These are phyloP conservation scores for Allacma fusca DNA, from an alignment of 2,888 invertebrate species.

Conservation along the genomic window DNA sequence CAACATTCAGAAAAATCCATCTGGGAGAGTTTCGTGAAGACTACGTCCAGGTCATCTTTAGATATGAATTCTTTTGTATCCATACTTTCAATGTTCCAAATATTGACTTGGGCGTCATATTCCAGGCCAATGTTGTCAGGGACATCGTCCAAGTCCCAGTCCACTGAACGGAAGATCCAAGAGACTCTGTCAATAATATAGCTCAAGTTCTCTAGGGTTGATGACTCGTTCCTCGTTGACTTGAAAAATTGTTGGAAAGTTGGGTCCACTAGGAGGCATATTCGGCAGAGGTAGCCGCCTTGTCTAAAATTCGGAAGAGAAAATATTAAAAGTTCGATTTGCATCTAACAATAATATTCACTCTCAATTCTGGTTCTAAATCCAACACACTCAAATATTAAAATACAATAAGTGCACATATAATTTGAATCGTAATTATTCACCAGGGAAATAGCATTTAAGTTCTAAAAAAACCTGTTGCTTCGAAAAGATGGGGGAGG, in stretches of 20 bases:
- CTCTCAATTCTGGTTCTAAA: too few species aligned
- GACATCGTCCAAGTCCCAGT: constrained; percentile 51
- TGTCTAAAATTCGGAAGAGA: constrained; percentile 44
- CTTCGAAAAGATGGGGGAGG: constrained; percentile 56
- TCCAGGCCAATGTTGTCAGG: constrained; percentile 58
- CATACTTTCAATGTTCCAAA: not conserved
- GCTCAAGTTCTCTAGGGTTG: constrained; percentile 36
- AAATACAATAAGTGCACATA: too few species aligned
- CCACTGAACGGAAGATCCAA: constrained; percentile 58
- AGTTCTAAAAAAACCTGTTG: constrained; percentile 37
- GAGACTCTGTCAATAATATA: constrained; percentile 55
- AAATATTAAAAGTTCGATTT: too few species aligned
- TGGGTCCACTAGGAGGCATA: constrained; percentile 54
- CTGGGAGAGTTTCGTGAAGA: constrained; percentile 48
- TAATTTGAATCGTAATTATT: too few species aligned
- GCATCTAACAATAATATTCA: too few species aligned
- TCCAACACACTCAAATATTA: too few species aligned
- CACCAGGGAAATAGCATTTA: too few species aligned
- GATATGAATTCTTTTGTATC: constrained; percentile 43
- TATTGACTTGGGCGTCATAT: constrained; percentile 46
- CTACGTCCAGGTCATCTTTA: constrained; percentile 50
- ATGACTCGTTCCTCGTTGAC: not conserved
- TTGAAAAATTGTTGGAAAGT: constrained; percentile 46
- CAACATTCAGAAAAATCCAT: constrained; percentile 58
- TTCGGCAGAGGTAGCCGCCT: constrained; percentile 59